A percentile compares a stretch with the other conserved stretches of the same genome.
These are phyloP conservation scores for Anguilla marmorata DNA, from an alignment of 2,797 vertebrate genomes.

Conservation along the genomic window DNA sequence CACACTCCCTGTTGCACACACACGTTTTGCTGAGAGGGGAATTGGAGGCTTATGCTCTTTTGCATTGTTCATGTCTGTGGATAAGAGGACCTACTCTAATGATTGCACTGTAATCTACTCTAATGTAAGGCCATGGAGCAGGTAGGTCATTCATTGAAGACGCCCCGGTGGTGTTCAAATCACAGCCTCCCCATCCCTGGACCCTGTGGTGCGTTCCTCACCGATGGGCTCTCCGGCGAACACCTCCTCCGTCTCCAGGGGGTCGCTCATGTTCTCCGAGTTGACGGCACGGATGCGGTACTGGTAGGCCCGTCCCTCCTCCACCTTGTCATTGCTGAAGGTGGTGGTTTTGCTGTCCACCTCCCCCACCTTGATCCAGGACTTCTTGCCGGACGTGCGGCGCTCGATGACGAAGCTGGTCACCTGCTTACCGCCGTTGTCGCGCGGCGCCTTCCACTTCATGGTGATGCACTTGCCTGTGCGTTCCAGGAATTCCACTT, in stretches of 20 bases:
- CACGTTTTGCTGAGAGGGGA: not conserved
- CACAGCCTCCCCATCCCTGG: not conserved
- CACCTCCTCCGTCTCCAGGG: conserved; percentile 65
- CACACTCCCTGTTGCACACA: too few relatives aligned
- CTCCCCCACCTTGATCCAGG: conserved; percentile 62
- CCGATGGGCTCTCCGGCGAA: conserved; percentile 64
- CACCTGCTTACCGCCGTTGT: conserved; percentile 63
- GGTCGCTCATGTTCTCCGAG: conserved; percentile 61
- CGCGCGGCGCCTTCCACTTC: conserved; percentile 69
- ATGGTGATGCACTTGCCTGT: conserved; percentile 61
- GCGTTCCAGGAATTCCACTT: conserved; percentile 66
- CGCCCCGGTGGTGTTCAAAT: not conserved
- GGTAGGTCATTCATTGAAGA: not conserved
- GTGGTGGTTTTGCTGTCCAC: conserved; percentile 58
- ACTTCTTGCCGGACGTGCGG: conserved; percentile 59
- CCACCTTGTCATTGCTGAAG: conserved; percentile 63
- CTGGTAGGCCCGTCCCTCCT: conserved; percentile 66
- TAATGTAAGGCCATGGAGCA: not conserved
- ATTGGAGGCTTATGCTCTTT: not conserved
- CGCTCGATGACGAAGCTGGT: conserved; percentile 63
- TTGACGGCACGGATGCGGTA: conserved; percentile 66
- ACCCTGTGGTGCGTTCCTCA: conserved; percentile 35
- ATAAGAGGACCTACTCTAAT: not conserved
- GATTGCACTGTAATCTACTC: not conserved
- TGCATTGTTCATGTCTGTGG: not conserved